A percentile compares a stretch with the other conserved stretches of the same genome.
These are phyloP conservation scores for Platyscapa corneri DNA, from an alignment of 1,140 invertebrate genomes.

Conservation along the genomic window DNA sequence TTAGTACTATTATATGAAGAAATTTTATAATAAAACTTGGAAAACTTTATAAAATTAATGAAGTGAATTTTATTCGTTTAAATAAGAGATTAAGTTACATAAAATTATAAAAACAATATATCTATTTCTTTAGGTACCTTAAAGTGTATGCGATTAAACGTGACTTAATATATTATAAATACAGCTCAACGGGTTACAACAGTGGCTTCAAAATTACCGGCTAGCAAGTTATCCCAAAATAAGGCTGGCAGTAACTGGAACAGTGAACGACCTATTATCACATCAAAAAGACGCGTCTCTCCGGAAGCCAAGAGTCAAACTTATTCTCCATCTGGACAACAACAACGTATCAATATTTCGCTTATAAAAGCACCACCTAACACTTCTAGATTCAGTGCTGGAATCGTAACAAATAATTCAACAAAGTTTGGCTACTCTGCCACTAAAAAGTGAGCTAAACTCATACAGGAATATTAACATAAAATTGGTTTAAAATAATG, in stretches of 20 bases:
- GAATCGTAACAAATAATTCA: neutral
- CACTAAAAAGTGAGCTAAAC: conserved; percentile 7
- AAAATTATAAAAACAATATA: too few relatives aligned
- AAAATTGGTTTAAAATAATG: too few relatives aligned
- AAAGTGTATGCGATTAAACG: neutral
- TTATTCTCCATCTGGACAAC: neutral
- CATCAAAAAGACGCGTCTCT: neutral
- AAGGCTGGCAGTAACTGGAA: too few relatives aligned
- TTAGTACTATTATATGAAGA: too few relatives aligned
- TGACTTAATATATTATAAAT: neutral
- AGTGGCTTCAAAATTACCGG: neutral
- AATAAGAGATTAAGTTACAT: neutral
- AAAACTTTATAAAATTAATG: too few relatives aligned
- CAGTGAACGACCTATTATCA: neutral
- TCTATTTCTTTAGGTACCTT: neutral
- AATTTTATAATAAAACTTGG: too few relatives aligned
- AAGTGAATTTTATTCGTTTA: too few relatives aligned
- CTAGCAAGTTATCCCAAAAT: neutral
- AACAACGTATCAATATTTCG: conserved; percentile 4
- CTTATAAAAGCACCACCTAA: conserved; percentile 5
- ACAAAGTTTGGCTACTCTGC: conserved; percentile 21
- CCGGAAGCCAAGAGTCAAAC: neutral
- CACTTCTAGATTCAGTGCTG: neutral
- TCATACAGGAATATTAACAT: neutral
- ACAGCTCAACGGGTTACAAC: neutral